Evolutionary conservation across 2,113 vertebrate genomes (phyloP), one percentile per base, ranked within the genome.

Genomic region (Petrocephalus zakoni): DNA sequence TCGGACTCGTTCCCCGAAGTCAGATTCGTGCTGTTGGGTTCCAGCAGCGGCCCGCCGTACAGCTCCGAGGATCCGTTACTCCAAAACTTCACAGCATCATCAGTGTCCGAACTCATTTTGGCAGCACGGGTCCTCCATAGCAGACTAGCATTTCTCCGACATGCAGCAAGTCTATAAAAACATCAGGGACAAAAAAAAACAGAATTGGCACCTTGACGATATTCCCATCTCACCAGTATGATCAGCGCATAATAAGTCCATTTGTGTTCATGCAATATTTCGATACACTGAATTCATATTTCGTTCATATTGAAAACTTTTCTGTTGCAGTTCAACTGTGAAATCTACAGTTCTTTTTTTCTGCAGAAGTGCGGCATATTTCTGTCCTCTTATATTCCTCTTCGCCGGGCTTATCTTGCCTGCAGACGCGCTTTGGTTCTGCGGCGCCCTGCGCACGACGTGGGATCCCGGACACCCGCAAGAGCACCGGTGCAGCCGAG

Each of bases 81-180:
- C 94, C 93, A 94, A 64, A 94, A 91, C 89, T 91, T 91, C 56
- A 92, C 93, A 90, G 93, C 95, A 95, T 95, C 93, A 91, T 95
- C 93, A 94, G 90, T 94, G 94, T 92, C 94, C 93, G 92, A 90
- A 93, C 92, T 95, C 96, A 96, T 96, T 91, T 94, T 95, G 95
- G 88, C 86, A 90, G 87, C 55, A 85, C 89, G 87, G 91, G 89
- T 91, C 90, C 95, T 94, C 95, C 96, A 96, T 96, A 95, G 92
- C 94, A 96, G 91, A 34, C 34, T 82, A 52, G 37, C 68, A 61
- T 25, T 87, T 72, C 34, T 56, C 84, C 58, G 11, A 47, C 15
- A 29, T 42, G 84, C 34, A 22, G 51, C n/a, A n/a, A 5, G 47
- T 68, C 19, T 47, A 37, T n/a, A 49, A 75, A 87, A 55, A 78